Evolutionary conservation across 2,888 invertebrate genomes (phyloP).

Genomic region (Ophonus ardosiacus): DNA sequence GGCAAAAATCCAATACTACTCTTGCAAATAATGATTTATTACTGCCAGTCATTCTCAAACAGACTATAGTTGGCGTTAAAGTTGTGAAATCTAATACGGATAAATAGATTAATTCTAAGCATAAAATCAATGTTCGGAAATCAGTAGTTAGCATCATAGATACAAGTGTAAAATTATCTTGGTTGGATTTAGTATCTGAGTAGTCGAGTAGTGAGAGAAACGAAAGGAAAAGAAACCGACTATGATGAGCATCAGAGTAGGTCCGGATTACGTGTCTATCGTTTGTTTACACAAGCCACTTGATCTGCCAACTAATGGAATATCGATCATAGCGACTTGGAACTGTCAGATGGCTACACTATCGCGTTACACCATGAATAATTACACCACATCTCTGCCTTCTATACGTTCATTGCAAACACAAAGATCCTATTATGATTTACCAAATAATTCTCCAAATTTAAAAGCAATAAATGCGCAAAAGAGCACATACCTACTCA

Average conservation of each 20-base stretch:
- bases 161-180: not conserved
- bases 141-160: not conserved
- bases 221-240: slow-evolving; percentile 4
- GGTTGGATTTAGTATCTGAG: slow-evolving; percentile 11
- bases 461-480: no score
- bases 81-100: no score
- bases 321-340: slow-evolving; percentile 71
- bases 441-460: not conserved
- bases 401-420: slow-evolving; percentile 10
- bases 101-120: not conserved
- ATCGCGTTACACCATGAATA: slow-evolving; percentile 62
- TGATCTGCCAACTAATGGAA: slow-evolving; percentile 72
- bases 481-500: no score
- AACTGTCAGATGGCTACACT: slow-evolving; percentile 64
- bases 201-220: not conserved
- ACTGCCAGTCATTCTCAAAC: no score
- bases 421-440: slow-evolving; percentile 66
- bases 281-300: slow-evolving; percentile 61
- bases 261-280: slow-evolving; percentile 58
- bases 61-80: no score
- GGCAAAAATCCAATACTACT: no score
- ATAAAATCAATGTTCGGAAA: not conserved
- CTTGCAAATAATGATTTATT: no score
- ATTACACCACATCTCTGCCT: slow-evolving; percentile 53
- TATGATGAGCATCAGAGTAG: slow-evolving; percentile 20